phyloP scores from a whole-genome alignment of 64 coral and sea anemone species.

The Acropora yongei region DNA sequence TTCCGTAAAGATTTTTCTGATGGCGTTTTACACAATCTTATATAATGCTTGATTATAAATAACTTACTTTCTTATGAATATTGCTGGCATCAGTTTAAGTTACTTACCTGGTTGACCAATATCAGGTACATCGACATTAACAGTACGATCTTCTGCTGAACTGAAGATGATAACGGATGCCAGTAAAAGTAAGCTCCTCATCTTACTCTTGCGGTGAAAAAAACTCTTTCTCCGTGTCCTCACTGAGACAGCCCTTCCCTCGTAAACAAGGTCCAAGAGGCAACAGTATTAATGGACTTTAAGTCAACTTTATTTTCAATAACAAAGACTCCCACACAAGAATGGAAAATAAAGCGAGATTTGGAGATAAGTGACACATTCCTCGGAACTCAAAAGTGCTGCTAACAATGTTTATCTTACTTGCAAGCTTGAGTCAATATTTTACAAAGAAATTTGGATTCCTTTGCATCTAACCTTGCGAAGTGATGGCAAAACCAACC shows the following conservation, averaged over 20 bases:
- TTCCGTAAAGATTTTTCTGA: too few relatives aligned
- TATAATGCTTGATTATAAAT: too few relatives aligned
- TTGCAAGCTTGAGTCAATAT: slow-evolving; percentile 9
- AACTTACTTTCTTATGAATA: background rate
- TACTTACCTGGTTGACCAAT: slow-evolving; percentile 20
- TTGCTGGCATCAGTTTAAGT: background rate
- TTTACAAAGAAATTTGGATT: background rate
- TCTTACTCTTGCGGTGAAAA: background rate
- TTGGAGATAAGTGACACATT: slow-evolving; percentile 19
- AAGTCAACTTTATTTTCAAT: slow-evolving; percentile 29
- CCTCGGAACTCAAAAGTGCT: background rate
- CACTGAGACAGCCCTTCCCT: background rate
- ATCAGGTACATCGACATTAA: background rate
- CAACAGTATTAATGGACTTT: background rate
- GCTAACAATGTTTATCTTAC: background rate
- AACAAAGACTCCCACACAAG: slow-evolving; percentile 26
- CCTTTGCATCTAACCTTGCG: slow-evolving; percentile 11
- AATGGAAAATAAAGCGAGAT: slow-evolving; percentile 2
- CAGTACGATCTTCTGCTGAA: background rate
- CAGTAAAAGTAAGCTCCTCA: background rate
- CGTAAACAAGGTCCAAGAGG: background rate
- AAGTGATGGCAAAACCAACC: background rate
- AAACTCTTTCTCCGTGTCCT: background rate
- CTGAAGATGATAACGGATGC: background rate
- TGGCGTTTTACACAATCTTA: too few relatives aligned